A percentile compares a stretch with the other conserved stretches of the same genome.
phyloP scores from a whole-genome alignment of 1,140 invertebrate genomes.

The Mamestra configurata region DNA sequence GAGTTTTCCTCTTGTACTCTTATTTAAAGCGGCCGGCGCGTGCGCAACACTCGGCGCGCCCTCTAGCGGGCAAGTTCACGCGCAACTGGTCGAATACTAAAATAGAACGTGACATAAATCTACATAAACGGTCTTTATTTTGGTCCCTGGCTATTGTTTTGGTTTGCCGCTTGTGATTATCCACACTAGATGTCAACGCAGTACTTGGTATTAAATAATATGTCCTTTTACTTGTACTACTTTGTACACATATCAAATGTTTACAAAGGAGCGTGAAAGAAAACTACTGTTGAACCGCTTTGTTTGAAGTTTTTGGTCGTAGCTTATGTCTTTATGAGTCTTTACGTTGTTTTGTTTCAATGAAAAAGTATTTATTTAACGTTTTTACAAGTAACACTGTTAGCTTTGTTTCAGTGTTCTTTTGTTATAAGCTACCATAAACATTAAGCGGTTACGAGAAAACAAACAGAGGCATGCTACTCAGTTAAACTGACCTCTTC shows the following conservation, averaged over 20 bases:
- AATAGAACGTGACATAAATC: constrained; percentile 85
- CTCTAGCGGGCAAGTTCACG: constrained; percentile 74
- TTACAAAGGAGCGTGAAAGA: constrained; percentile 19
- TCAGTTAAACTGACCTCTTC: neutral
- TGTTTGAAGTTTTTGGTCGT: constrained; percentile 9
- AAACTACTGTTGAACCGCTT: constrained; percentile 21
- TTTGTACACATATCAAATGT: constrained; percentile 23
- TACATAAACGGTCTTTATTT: constrained; percentile 84
- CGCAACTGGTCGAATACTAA: constrained; percentile 67
- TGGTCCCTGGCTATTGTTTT: constrained; percentile 67
- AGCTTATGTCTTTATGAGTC: neutral
- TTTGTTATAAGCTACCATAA: neutral
- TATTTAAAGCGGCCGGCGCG: constrained; percentile 48
- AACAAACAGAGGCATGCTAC: neutral
- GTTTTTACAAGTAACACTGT: neutral
- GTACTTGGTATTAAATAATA: constrained; percentile 19
- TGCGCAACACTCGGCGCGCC: constrained; percentile 53
- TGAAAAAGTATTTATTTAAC: constrained; percentile 3
- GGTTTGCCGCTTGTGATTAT: constrained; percentile 47
- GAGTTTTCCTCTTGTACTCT: constrained; percentile 61
- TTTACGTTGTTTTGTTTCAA: constrained; percentile 21
- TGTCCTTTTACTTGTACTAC: constrained; percentile 10
- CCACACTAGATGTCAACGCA: constrained; percentile 19
- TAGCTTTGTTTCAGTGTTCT: neutral
- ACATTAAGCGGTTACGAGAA: too few species aligned